Conservation (phyloP, 2,797 vertebrate genomes). For the Rhinoraja longicauda region DNA sequence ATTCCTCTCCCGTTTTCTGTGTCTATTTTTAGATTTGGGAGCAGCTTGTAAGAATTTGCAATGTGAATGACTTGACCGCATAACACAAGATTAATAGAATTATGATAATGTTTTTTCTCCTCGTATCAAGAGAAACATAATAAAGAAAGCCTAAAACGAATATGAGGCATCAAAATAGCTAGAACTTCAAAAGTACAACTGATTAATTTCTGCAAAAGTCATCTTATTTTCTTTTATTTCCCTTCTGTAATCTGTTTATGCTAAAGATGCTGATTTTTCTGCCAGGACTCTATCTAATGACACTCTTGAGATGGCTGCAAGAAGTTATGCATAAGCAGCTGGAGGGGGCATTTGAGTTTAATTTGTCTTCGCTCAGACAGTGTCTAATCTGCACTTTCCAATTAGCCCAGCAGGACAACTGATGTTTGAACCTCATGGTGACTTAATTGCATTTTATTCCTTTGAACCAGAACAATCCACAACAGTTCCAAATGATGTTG, state of each 20-base stretch:
- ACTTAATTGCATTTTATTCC: not conserved
- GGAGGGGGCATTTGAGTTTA: not conserved
- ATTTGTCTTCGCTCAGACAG: not conserved
- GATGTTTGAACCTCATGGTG: not conserved
- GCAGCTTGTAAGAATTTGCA: not conserved
- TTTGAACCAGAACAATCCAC: not conserved
- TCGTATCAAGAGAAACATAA: not conserved
- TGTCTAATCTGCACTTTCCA: slow-evolving; percentile 12
- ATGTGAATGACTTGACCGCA: not conserved
- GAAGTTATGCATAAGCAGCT: not conserved
- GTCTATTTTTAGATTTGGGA: not conserved
- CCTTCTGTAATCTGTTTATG: not conserved
- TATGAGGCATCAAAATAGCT: not conserved
- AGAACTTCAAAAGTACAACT: not conserved
- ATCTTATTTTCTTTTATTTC: not conserved
- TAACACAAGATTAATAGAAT: not conserved
- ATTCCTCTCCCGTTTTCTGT: not conserved
- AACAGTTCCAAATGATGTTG: not conserved
- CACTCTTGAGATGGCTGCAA: not conserved
- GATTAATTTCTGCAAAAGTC: not conserved
- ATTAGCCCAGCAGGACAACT: not conserved
- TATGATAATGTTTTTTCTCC: not conserved
- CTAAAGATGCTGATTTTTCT: not conserved
- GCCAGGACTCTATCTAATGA: not conserved
- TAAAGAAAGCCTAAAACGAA: not conserved